Conservation (phyloP, 2,797 vertebrate genomes). For the Eremophila alpestris region DNA sequence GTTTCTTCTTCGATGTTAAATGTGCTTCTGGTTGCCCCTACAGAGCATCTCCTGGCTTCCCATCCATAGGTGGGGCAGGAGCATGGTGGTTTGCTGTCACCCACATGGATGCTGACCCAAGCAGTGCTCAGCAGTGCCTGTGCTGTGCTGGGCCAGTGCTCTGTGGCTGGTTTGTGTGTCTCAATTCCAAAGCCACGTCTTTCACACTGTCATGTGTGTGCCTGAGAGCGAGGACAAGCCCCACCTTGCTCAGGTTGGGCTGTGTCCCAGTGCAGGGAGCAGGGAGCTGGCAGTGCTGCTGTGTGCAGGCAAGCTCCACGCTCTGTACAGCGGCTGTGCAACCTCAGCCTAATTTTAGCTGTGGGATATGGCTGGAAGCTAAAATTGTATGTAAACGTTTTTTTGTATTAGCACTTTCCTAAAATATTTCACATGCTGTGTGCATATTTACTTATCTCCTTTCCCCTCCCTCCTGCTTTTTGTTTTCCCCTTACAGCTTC, state of each 20-base stretch:
- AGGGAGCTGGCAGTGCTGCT: background rate
- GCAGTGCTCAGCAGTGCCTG: rapidly evolving
- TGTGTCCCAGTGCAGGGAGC: background rate
- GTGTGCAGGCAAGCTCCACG: rapidly evolving
- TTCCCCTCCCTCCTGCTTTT: background rate
- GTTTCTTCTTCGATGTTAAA: background rate
- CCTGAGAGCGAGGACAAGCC: background rate
- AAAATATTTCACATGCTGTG: background rate
- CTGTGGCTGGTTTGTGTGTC: background rate
- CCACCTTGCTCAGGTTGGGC: background rate
- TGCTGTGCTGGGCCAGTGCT: background rate
- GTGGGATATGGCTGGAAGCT: background rate
- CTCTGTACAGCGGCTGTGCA: background rate
- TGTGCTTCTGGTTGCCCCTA: background rate
- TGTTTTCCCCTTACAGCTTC: constrained; percentile 73
- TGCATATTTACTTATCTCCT: background rate
- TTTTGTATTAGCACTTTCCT: constrained; percentile 2
- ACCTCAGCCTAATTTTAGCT: background rate
- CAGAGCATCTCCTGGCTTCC: background rate
- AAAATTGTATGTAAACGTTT: background rate
- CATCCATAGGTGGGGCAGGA: background rate
- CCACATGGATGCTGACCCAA: rapidly evolving
- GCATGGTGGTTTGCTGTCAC: rapidly evolving
- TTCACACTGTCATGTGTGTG: background rate
- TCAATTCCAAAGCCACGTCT: rapidly evolving